phyloP scores from a whole-genome alignment of 2,113 vertebrate genomes.

The Albula glossodonta region DNA sequence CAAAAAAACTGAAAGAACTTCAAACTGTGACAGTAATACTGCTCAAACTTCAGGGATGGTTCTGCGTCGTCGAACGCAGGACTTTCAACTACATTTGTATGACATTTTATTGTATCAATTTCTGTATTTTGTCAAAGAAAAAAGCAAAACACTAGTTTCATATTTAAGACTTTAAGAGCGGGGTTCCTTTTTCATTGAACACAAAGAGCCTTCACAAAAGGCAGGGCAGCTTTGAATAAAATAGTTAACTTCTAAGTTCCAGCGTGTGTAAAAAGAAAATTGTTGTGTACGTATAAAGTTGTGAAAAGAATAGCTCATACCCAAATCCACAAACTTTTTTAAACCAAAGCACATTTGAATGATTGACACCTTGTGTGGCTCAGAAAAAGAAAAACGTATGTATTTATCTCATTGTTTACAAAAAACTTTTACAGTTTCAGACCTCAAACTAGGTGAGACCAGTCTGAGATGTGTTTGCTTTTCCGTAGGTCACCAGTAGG shows the following conservation, averaged over 20 bases:
- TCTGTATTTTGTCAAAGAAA: slow-evolving; percentile 93
- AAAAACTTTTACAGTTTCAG: slow-evolving; percentile 94
- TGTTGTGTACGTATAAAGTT: slow-evolving; percentile 73
- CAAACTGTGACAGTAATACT: slow-evolving; percentile 85
- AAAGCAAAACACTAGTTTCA: slow-evolving; percentile 97
- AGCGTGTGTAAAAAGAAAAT: slow-evolving; percentile 80
- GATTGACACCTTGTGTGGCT: slow-evolving; percentile 91
- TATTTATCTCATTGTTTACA: slow-evolving; percentile 99
- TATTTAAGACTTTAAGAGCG: slow-evolving; percentile 85
- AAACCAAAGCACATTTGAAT: slow-evolving; percentile 99
- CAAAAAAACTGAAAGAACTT: slow-evolving; percentile 68
- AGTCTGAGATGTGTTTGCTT: slow-evolving; percentile 77
- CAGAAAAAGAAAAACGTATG: slow-evolving; percentile 81
- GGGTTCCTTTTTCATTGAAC: slow-evolving; percentile 70
- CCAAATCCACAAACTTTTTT: slow-evolving; percentile 98
- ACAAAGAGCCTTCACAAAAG: slow-evolving; percentile 82
- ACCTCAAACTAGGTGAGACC: slow-evolving; percentile 88
- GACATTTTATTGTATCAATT: slow-evolving; percentile 91
- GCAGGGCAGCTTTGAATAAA: slow-evolving; percentile 73
- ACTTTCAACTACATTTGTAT: slow-evolving; percentile 85
- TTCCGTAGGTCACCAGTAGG: slow-evolving; percentile 74
- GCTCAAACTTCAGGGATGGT: slow-evolving; percentile 93
- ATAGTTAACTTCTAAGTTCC: slow-evolving; percentile 74
- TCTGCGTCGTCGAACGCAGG: slow-evolving; percentile 76
- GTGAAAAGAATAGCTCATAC: slow-evolving; percentile 86